phyloP scores from a whole-genome alignment of 2,888 invertebrate genomes.

The Macrosiphum euphorbiae region DNA sequence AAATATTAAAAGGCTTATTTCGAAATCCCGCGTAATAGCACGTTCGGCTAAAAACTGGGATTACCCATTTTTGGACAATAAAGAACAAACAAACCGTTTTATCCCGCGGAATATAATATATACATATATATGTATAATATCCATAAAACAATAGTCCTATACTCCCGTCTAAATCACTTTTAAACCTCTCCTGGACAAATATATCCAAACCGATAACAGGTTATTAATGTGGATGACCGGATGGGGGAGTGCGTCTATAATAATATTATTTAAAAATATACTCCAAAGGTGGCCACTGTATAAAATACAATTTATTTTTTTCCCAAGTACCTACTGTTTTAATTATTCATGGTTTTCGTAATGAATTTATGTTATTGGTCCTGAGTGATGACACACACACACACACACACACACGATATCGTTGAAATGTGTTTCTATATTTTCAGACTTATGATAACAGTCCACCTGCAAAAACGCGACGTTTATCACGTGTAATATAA shows the following conservation, averaged over 20 bases:
- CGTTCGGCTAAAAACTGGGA: conserved; percentile 17
- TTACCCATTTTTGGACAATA: conserved; percentile 41
- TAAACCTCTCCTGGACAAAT: conserved; percentile 22
- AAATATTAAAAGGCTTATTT: conserved; percentile 47
- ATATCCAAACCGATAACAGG: conserved; percentile 7
- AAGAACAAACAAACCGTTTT: not conserved
- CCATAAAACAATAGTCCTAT: not conserved
- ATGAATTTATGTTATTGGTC: not conserved
- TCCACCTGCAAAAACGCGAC: not conserved
- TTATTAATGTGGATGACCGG: not conserved
- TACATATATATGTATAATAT: not conserved
- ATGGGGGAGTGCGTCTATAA: not conserved
- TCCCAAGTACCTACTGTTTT: not conserved
- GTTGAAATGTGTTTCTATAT: not conserved
- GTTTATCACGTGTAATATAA: not conserved
- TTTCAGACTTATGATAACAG: not conserved
- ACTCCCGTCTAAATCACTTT: conserved; percentile 27
- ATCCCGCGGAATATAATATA: not conserved
- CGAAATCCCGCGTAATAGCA: not conserved
- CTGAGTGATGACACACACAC: not conserved
- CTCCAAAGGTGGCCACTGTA: not conserved
- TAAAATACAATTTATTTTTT: not conserved
- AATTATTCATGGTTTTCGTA: not conserved
- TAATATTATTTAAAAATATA: not conserved
- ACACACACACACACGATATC: not conserved